Conservation (phyloP, 2,888 invertebrate genomes). For the Macrosiphum euphorbiae region DNA sequence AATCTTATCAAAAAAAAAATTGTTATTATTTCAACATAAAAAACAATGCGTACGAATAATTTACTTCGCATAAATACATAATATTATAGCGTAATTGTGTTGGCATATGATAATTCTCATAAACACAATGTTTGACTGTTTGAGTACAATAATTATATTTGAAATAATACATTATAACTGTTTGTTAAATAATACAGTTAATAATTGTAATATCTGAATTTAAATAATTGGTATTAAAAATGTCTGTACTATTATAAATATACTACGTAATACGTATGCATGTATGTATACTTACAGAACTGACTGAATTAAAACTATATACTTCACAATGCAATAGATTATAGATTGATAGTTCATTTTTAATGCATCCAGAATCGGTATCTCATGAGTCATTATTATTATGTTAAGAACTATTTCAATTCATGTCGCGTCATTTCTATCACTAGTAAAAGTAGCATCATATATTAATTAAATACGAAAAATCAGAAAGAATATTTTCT, state of each 20-base stretch:
- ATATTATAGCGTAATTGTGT: background rate
- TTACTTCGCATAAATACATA: background rate
- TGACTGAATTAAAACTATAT: background rate
- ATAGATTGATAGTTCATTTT: conserved; percentile 10
- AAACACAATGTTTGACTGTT: background rate
- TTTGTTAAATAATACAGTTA: background rate
- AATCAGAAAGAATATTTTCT: background rate
- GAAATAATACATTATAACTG: background rate
- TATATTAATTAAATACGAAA: background rate
- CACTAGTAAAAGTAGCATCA: conserved; percentile 28
- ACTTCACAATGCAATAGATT: background rate
- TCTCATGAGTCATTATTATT: conserved; percentile 11
- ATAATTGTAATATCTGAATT: background rate
- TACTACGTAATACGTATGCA: background rate
- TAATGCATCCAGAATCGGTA: background rate
- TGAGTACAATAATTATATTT: background rate
- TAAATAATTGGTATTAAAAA: background rate
- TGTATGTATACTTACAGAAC: background rate
- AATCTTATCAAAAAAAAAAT: background rate
- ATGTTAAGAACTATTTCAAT: background rate
- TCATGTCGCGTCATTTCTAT: background rate
- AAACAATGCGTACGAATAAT: background rate
- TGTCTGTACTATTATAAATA: background rate
- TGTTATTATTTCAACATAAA: background rate
- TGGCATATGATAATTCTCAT: background rate